Evolutionary conservation across 1,140 invertebrate species (phyloP).

Genomic region (Yoshiicerus persimilis): DNA sequence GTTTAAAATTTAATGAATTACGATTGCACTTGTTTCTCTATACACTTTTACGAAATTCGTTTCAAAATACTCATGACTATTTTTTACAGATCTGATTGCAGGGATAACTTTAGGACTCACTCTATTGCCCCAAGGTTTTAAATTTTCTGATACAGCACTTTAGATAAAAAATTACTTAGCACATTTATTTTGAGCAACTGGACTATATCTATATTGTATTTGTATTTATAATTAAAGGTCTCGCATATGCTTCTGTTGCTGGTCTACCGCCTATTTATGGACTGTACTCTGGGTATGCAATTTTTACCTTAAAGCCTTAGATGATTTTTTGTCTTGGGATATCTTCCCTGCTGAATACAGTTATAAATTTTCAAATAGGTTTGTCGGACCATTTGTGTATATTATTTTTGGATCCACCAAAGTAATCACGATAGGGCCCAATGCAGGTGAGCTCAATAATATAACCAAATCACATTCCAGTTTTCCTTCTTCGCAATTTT

Average conservation of each 20-base stretch:
- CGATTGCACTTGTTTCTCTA: too few relatives aligned
- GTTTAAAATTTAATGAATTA: too few relatives aligned
- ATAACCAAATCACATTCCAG: slow-evolving; percentile 53
- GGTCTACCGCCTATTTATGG: background rate
- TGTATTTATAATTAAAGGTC: slow-evolving; percentile 21
- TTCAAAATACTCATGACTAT: background rate
- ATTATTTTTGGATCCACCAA: slow-evolving; percentile 68
- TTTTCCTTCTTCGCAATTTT: background rate
- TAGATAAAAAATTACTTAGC: too few relatives aligned
- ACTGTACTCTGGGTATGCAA: background rate
- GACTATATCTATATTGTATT: slow-evolving; percentile 50
- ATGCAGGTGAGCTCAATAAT: slow-evolving; percentile 67
- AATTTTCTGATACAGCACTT: too few relatives aligned
- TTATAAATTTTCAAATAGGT: slow-evolving; percentile 63
- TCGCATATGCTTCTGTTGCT: background rate
- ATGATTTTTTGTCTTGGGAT: too few relatives aligned
- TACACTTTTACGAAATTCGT: too few relatives aligned
- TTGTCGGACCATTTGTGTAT: slow-evolving; percentile 59
- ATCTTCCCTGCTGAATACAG: too few relatives aligned
- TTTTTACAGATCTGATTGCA: background rate
- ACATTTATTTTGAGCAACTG: background rate
- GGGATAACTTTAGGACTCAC: slow-evolving; percentile 63
- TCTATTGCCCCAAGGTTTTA: slow-evolving; percentile 60
- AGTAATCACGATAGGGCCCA: slow-evolving; percentile 71
- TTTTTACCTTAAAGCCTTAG: too few relatives aligned